Evolutionary conservation across 1,140 invertebrate genomes (phyloP).

Genomic region (Macrobrachium nipponense): DNA sequence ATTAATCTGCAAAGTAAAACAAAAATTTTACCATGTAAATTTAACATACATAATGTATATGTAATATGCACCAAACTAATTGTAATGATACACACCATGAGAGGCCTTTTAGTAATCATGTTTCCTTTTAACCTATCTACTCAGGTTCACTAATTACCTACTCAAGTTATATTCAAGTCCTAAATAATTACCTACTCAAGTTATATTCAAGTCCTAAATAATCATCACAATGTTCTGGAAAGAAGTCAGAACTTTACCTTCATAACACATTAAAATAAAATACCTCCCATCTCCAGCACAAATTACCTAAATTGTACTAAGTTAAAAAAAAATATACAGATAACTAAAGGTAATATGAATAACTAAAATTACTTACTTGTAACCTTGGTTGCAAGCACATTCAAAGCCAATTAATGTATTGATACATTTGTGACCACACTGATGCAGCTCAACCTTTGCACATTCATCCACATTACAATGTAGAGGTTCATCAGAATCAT

Average conservation of each 20-base stretch:
- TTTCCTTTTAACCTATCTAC: too few species aligned
- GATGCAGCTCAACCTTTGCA: constrained; percentile 87
- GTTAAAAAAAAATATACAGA: neutral
- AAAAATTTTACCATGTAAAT: neutral
- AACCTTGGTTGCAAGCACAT: constrained; percentile 95
- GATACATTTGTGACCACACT: constrained; percentile 95
- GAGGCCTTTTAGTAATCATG: neutral
- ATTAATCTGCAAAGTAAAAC: constrained; percentile 73
- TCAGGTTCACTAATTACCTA: too few species aligned
- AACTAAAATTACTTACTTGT: constrained; percentile 75
- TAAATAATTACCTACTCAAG: too few species aligned
- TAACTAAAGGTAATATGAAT: neutral
- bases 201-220: too few species aligned
- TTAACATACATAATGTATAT: neutral
- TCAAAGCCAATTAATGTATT: constrained; percentile 92
- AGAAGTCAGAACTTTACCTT: too few species aligned
- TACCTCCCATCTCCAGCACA: too few species aligned
- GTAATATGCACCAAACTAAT: neutral
- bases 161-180: too few species aligned
- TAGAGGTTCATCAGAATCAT: constrained; percentile 93
- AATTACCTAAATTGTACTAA: constrained; percentile 9
- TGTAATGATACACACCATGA: neutral
- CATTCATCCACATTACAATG: constrained; percentile 98
- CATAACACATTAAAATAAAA: too few species aligned
- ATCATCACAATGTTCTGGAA: too few species aligned